These are phyloP conservation scores for Dicyrtoma fusca DNA, from an alignment of 2,888 invertebrate genomes.

Conservation along the genomic window DNA sequence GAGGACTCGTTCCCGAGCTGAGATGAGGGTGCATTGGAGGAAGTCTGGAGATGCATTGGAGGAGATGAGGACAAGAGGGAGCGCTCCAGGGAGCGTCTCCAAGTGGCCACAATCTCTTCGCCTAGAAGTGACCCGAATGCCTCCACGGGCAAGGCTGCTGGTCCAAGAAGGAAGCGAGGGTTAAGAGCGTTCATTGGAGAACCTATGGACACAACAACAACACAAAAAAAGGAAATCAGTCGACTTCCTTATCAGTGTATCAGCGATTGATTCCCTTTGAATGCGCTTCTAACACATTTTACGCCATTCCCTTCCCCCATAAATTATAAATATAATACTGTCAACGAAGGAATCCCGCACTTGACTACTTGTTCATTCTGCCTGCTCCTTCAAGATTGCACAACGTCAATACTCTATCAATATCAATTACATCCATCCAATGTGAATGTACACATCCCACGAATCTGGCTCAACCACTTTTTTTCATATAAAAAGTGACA, in stretches of 20 bases:
- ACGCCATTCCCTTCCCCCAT: background rate
- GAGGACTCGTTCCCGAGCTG: constrained; percentile 56
- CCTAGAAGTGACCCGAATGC: constrained; percentile 66
- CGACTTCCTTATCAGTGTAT: no score
- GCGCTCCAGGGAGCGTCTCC: constrained; percentile 72
- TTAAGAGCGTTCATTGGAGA: constrained; percentile 55
- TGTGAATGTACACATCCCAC: background rate
- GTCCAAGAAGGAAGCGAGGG: constrained; percentile 54
- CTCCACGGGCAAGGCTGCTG: constrained; percentile 55
- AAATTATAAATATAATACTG: background rate
- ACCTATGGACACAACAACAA: constrained; percentile 35
- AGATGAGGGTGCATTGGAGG: constrained; percentile 38
- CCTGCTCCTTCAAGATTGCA: no score
- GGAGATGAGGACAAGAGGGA: constrained; percentile 57
- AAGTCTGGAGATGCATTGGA: constrained; percentile 57
- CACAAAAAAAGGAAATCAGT: no score
- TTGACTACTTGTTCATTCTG: background rate
- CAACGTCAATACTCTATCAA: no score
- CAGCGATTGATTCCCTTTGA: no score
- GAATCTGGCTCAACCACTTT: background rate
- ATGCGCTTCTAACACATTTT: constrained; percentile 4
- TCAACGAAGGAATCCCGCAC: background rate
- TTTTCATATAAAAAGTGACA: constrained; percentile 2
- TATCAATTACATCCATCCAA: background rate
- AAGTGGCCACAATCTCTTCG: constrained; percentile 80